Evolutionary conservation across 2,113 vertebrate species (phyloP).

Genomic region (Sitta europaea): DNA sequence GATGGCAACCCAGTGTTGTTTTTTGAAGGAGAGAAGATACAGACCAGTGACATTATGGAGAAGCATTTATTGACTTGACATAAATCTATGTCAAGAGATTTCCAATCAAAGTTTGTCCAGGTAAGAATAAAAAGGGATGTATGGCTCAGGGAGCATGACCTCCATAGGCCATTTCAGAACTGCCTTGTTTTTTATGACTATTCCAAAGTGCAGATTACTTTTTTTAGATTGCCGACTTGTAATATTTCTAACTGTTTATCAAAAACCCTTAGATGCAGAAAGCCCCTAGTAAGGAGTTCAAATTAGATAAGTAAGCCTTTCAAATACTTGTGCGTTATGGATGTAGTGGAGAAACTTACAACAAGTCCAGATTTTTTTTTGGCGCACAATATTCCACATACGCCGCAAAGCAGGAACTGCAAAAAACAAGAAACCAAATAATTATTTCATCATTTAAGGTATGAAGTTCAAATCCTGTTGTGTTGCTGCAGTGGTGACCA

Average conservation of each 20-base stretch:
- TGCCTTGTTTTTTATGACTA: not conserved
- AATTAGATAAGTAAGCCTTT: not conserved
- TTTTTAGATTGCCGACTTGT: not conserved
- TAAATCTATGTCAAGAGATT: not conserved
- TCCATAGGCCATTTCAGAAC: not conserved
- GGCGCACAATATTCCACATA: conserved; percentile 94
- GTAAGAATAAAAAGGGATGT: not conserved
- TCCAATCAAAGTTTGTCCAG: not conserved
- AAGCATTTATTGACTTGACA: not conserved
- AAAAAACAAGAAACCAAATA: not conserved
- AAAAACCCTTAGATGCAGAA: not conserved
- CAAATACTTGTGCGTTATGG: not conserved
- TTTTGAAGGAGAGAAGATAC: not conserved
- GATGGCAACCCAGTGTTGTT: not conserved
- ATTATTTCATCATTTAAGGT: conserved; percentile 13
- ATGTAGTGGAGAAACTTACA: conserved; percentile 80
- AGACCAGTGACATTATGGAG: not conserved
- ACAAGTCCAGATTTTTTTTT: conserved; percentile 95
- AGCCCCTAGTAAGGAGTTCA: not conserved
- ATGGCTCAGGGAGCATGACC: not conserved
- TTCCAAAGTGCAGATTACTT: not conserved
- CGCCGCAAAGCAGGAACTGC: conserved; percentile 94
- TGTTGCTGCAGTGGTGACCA: not conserved
- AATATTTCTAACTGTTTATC: not conserved
- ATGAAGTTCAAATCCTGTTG: not conserved